Conservation (phyloP, 1,140 invertebrate genomes). For the Dryas iulia region DNA sequence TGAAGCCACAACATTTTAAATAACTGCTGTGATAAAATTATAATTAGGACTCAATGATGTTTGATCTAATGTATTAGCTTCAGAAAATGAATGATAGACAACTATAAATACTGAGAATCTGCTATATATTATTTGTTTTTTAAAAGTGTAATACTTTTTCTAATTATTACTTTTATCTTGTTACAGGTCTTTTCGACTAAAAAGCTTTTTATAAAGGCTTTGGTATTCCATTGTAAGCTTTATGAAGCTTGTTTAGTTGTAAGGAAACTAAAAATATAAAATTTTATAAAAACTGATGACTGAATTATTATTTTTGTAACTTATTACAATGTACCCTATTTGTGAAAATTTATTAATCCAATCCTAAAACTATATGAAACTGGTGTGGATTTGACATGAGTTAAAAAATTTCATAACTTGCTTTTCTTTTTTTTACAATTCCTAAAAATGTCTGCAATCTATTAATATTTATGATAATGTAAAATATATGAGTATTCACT, state of each 20-base stretch:
- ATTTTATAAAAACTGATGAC: slow-evolving; percentile 45
- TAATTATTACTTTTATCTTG: slow-evolving; percentile 54
- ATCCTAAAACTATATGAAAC: too few relatives aligned
- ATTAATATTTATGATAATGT: too few relatives aligned
- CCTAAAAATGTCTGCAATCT: too few relatives aligned
- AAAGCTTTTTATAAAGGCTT: slow-evolving; percentile 71
- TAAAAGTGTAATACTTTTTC: background rate
- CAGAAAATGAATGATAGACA: slow-evolving; percentile 75
- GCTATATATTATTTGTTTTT: background rate
- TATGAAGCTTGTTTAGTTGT: slow-evolving; percentile 71
- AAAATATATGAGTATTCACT: too few relatives aligned
- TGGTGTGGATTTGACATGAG: too few relatives aligned
- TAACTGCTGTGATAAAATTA: too few relatives aligned
- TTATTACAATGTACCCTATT: background rate
- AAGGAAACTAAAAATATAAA: slow-evolving; percentile 70
- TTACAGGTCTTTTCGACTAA: slow-evolving; percentile 89
- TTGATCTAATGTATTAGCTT: slow-evolving; percentile 81
- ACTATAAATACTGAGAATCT: slow-evolving; percentile 27
- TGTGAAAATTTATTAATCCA: too few relatives aligned
- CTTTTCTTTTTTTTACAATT: too few relatives aligned
- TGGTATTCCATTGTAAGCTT: slow-evolving; percentile 71
- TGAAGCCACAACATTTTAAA: too few relatives aligned
- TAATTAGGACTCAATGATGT: slow-evolving; percentile 41
- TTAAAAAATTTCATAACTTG: too few relatives aligned
- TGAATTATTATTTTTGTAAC: background rate